phyloP scores from a whole-genome alignment of 30 jellyfish, hydroid and myxozoan genomes.

The Sanderia malayensis region DNA sequence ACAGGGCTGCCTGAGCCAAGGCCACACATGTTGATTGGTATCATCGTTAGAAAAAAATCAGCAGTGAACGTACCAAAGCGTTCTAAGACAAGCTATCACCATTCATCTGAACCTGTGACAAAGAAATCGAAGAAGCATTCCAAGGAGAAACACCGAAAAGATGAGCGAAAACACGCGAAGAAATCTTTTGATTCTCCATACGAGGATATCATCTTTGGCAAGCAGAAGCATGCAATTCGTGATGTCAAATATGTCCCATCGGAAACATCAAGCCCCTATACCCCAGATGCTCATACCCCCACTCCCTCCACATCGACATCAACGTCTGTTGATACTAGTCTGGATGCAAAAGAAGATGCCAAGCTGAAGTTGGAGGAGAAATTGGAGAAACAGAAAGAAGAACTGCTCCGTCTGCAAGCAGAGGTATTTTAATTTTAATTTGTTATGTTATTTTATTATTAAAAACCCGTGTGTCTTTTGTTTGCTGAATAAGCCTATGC shows the following conservation, averaged over 20 bases:
- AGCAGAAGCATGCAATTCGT: slow-evolving; percentile 12
- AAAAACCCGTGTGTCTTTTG: no score
- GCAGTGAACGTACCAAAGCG: slow-evolving; percentile 21
- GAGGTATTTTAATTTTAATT: slow-evolving; percentile 25
- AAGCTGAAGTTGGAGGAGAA: slow-evolving; percentile 37
- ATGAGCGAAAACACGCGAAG: slow-evolving; percentile 21
- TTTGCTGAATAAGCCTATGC: no score
- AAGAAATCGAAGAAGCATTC: slow-evolving; percentile 42
- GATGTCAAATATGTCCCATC: slow-evolving; percentile 30
- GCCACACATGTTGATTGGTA: slow-evolving; percentile 96
- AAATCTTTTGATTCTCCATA: neutral
- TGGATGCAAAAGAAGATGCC: slow-evolving; percentile 18
- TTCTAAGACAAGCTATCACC: slow-evolving; percentile 43
- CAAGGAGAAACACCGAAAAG: slow-evolving; percentile 26
- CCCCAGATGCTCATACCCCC: slow-evolving; percentile 50
- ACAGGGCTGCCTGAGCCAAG: slow-evolving; percentile 94
- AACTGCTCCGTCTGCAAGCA: slow-evolving; percentile 50
- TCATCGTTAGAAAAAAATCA: slow-evolving; percentile 61
- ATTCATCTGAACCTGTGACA: slow-evolving; percentile 13
- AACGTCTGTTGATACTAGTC: neutral
- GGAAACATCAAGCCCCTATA: slow-evolving; percentile 38
- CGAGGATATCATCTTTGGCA: slow-evolving; percentile 57
- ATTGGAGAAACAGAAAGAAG: slow-evolving; percentile 65
- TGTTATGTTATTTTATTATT: no score
- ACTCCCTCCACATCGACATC: slow-evolving; percentile 24